Base-by-base conservation (phyloP, 2,888 invertebrate species). In the Ennomos fuscantarius region DNA sequence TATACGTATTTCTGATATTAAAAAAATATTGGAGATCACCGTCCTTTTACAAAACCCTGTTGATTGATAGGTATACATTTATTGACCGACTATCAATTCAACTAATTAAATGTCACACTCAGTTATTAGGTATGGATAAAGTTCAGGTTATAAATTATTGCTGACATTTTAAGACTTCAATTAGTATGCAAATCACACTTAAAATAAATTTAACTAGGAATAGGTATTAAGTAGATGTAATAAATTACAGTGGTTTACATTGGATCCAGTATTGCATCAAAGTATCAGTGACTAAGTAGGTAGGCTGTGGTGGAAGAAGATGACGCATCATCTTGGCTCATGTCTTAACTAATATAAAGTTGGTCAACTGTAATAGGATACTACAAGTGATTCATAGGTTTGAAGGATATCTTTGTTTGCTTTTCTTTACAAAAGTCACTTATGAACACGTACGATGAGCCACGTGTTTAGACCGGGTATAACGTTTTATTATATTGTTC, bases 341-440 rank as follows among this genome's bases (percentile, higher is more conserved):
- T 74, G 77, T 66, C 56, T 57, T 57, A 33, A 45, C 44, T 72
- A 72, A 74, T 72, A 44, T 53, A 48, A 74, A 74, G 72, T 82
- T 84, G 86, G 84, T 83, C 83, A 86, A 80, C 69, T 73, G 82
- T 81, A 86, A 82, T 81, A 82, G 75, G 81, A 86, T 73, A 80
- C 76, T 67, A 61, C 66, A 53, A 66, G 68, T 87, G 87, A 87
- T 78, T 87, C 87, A 87, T 78, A 66, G 48, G 56, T 60, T 13
- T 35, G 49, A 33, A 46, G 55, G 56, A 63, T 60, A 60, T 78
- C 72, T 70, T 70, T 77, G 72, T 78, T 71, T 66, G 54, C 65
- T 66, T 70, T 72, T 66, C 60, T 44, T 48, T 42, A 51, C 37
- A 31, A 32, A 42, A 54, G 35, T 50, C 33, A 50, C 35, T 49